These are phyloP conservation scores for Sarcophaga subvicina DNA, from an alignment of 2,888 invertebrate genomes.

Conservation along the genomic window DNA sequence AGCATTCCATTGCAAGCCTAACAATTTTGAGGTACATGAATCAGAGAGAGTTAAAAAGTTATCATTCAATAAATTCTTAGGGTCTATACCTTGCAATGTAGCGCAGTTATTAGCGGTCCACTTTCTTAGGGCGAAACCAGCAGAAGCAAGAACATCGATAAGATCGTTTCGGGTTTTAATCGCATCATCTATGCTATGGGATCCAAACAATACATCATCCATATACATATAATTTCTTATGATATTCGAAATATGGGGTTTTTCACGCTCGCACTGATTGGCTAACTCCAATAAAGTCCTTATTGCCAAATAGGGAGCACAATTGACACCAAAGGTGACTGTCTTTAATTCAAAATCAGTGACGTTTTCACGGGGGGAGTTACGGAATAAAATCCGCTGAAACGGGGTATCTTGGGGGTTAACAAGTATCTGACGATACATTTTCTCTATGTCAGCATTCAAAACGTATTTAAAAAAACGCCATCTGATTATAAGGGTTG, in stretches of 20 bases:
- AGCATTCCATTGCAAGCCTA: slow-evolving; percentile 9
- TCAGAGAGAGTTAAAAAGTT: neutral
- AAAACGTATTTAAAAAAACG: neutral
- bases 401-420: no score
- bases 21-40: neutral
- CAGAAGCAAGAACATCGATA: neutral
- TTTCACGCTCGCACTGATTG: neutral
- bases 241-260: neutral
- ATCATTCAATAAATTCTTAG: neutral
- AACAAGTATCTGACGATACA: no score
- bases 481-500: no score
- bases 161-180: neutral
- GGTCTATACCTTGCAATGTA: neutral
- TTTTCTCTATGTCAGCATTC: neutral
- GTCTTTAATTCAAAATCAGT: no score
- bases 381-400: neutral
- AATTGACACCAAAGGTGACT: no score
- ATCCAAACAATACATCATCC: no score
- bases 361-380: no score
- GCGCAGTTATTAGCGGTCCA: neutral
- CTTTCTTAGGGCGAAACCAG: neutral
- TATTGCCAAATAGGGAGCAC: no score
- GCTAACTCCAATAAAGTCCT: no score
- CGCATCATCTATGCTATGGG: neutral
- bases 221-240: no score